Evolutionary conservation across 1,140 invertebrate species (phyloP).

Genomic region (Hesperophylax magnus): DNA sequence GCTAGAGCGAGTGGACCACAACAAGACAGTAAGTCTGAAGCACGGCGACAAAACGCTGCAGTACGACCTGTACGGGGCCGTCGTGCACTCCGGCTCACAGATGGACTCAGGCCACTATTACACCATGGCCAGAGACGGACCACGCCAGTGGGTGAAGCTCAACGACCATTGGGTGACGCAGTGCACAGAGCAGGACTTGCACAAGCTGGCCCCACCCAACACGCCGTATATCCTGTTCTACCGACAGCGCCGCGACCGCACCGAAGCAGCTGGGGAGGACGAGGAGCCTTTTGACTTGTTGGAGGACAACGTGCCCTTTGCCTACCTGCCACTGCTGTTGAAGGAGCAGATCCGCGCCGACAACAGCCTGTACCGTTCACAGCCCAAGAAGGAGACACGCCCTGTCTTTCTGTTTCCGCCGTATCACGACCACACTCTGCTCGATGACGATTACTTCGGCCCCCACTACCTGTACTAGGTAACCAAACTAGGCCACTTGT

Average conservation of each 20-base stretch:
- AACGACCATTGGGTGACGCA: slow-evolving; percentile 82
- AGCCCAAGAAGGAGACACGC: slow-evolving; percentile 24
- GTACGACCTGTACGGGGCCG: slow-evolving; percentile 84
- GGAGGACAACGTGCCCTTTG: slow-evolving; percentile 14
- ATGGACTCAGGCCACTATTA: slow-evolving; percentile 91
- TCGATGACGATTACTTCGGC: too few relatives aligned
- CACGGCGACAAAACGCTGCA: slow-evolving; percentile 67
- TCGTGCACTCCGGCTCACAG: slow-evolving; percentile 86
- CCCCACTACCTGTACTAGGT: too few relatives aligned
- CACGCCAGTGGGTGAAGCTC: slow-evolving; percentile 83
- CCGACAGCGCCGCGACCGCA: slow-evolving; percentile 21
- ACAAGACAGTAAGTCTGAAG: slow-evolving; percentile 72
- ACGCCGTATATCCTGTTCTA: slow-evolving; percentile 91
- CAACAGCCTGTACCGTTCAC: neutral
- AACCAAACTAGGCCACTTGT: too few relatives aligned
- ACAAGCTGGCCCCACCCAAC: slow-evolving; percentile 77
- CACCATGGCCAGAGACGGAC: slow-evolving; percentile 80
- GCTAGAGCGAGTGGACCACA: slow-evolving; percentile 77
- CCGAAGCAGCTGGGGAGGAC: neutral
- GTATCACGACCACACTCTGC: too few relatives aligned
- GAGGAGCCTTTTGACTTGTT: neutral
- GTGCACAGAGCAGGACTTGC: slow-evolving; percentile 75
- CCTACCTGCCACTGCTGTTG: neutral
- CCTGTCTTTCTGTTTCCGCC: neutral
- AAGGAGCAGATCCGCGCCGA: slow-evolving; percentile 18